These are phyloP conservation scores for Chrysolina americana DNA, from an alignment of 2,888 invertebrate species.

Conservation along the genomic window DNA sequence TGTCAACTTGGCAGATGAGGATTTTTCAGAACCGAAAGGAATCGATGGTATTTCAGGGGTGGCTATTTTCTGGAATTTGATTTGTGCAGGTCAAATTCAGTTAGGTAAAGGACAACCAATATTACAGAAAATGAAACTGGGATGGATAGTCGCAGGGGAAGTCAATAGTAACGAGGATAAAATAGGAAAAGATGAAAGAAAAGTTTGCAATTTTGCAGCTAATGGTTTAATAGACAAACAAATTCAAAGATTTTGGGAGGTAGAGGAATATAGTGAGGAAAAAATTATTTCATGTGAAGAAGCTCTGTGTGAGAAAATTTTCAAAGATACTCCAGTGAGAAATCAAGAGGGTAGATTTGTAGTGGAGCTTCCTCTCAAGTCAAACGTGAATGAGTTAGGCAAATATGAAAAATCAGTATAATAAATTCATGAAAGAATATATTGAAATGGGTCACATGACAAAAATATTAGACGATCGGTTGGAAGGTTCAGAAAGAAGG, in stretches of 20 bases:
- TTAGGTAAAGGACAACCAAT: background rate
- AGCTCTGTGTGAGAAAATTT: conserved; percentile 33
- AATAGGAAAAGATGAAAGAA: background rate
- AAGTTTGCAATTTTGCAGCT: conserved; percentile 38
- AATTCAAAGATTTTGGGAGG: conserved; percentile 34
- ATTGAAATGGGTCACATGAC: conserved; percentile 39
- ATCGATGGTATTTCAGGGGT: too few relatives aligned
- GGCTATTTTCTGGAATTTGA: too few relatives aligned
- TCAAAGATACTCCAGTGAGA: conserved; percentile 24
- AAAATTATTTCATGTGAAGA: conserved; percentile 30
- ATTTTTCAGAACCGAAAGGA: conserved; percentile 20
- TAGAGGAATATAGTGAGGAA: conserved; percentile 32
- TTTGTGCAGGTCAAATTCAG: conserved; percentile 16
- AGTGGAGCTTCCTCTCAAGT: conserved; percentile 36
- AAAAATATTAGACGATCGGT: conserved; percentile 22
- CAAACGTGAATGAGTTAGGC: conserved; percentile 31
- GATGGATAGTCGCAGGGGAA: conserved; percentile 40
- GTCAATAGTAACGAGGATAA: conserved; percentile 17
- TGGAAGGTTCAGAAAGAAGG: background rate
- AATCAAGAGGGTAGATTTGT: too few relatives aligned
- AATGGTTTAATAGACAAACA: conserved; percentile 19
- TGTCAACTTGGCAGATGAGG: conserved; percentile 25
- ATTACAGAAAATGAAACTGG: conserved; percentile 29
- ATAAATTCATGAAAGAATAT: conserved; percentile 45
- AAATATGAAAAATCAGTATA: conserved; percentile 16